Evolutionary conservation across 2,797 vertebrate species (phyloP).

Genomic region (Potorous gilbertii): DNA sequence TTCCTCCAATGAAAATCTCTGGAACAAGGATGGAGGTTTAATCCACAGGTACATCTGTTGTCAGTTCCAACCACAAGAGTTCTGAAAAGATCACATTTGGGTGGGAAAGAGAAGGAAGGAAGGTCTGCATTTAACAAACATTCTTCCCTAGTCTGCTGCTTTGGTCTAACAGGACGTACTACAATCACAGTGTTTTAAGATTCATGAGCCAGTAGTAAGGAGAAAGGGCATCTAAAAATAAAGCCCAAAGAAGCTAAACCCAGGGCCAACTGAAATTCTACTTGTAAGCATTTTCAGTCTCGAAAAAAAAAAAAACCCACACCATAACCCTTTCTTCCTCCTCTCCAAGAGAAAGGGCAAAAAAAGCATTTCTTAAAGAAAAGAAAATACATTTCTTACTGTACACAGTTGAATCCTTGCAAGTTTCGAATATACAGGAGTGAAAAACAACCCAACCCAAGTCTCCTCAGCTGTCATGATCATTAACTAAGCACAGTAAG

Average conservation of each 20-base stretch:
- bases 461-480: background rate
- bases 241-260: background rate
- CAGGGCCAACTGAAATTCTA: background rate
- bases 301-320: background rate
- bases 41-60: background rate
- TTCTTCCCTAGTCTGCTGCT: background rate
- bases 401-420: background rate
- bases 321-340: background rate
- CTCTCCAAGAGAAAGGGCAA: background rate
- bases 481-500: conserved; percentile 47
- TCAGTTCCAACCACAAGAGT: background rate
- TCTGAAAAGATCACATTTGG: background rate
- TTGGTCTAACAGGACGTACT: background rate
- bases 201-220: background rate
- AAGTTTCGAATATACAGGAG: background rate
- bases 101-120: background rate
- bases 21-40: background rate
- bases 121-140: background rate
- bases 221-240: background rate
- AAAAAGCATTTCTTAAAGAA: background rate
- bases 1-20: conserved; percentile 5
- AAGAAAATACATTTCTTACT: background rate
- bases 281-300: background rate
- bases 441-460: conserved; percentile 54
- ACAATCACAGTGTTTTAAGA: background rate